These are phyloP conservation scores for Calliopsis andreniformis DNA, from an alignment of 1,140 invertebrate species.

Conservation along the genomic window DNA sequence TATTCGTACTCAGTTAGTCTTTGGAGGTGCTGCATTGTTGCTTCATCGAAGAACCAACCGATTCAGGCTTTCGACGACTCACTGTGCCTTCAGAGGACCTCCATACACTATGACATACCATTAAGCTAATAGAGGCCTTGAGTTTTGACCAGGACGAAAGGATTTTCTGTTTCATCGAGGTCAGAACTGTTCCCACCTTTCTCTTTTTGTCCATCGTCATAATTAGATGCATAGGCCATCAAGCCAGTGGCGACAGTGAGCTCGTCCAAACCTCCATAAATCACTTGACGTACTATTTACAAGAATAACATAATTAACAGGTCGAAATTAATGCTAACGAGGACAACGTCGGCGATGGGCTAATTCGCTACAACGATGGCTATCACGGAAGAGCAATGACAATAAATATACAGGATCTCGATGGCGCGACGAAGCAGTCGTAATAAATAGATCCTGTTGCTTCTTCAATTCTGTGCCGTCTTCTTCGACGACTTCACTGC, in stretches of 20 bases:
- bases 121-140: slow-evolving; percentile 1
- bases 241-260: not conserved
- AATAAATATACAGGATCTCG: slow-evolving; percentile 60
- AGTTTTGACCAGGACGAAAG: slow-evolving; percentile 9
- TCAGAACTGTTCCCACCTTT: not conserved
- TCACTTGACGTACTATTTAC: slow-evolving; percentile 69
- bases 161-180: not conserved
- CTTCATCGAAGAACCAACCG: slow-evolving; percentile 74
- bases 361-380: slow-evolving; percentile 19
- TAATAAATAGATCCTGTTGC: not conserved
- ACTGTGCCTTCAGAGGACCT: slow-evolving; percentile 16
- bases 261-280: slow-evolving; percentile 73
- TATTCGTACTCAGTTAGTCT: slow-evolving; percentile 71
- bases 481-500: slow-evolving; percentile 43
- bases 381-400: slow-evolving; percentile 36
- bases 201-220: not conserved
- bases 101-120: not conserved
- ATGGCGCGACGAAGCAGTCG: not conserved
- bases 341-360: slow-evolving; percentile 3
- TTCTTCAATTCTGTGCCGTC: slow-evolving; percentile 39
- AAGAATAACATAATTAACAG: slow-evolving; percentile 57
- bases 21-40: slow-evolving; percentile 81
- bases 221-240: not conserved
- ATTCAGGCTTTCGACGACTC: slow-evolving; percentile 77
- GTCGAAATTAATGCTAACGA: slow-evolving; percentile 41